Percentiles rank a stretch among this genome's conserved stretches.
Evolutionary conservation across 2,797 vertebrate species (phyloP).

Genomic region (Lacerta bilineata): DNA sequence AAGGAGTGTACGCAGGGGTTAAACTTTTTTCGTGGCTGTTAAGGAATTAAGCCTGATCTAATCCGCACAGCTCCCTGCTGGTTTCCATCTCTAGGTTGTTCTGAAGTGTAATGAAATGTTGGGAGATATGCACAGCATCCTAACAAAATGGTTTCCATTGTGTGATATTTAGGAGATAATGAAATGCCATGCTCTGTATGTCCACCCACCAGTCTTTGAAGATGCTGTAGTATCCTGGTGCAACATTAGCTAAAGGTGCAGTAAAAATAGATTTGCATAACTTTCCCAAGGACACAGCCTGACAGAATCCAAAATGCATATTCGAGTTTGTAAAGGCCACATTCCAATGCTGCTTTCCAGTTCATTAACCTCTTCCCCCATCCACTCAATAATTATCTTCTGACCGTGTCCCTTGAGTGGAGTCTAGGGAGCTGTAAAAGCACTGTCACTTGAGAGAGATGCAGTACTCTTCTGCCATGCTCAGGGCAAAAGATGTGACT

Average conservation of each 20-base stretch:
- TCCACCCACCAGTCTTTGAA: slow-evolving; percentile 6
- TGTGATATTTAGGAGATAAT: background rate
- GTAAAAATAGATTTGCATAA: slow-evolving; percentile 24
- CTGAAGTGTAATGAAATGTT: background rate
- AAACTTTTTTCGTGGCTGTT: background rate
- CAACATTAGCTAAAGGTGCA: slow-evolving; percentile 32
- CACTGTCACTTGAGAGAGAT: slow-evolving; percentile 42
- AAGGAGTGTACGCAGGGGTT: background rate
- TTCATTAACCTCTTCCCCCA: slow-evolving; percentile 65
- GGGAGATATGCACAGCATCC: background rate
- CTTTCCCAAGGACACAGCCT: slow-evolving; percentile 49
- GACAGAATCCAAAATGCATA: slow-evolving; percentile 23
- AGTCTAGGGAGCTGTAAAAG: slow-evolving; percentile 54
- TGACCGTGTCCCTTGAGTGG: slow-evolving; percentile 53
- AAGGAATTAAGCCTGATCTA: background rate
- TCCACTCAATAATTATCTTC: slow-evolving; percentile 62
- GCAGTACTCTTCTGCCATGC: background rate
- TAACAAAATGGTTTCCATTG: background rate
- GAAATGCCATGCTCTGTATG: background rate
- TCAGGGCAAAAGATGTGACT: background rate
- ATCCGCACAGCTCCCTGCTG: background rate
- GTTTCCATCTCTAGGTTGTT: background rate
- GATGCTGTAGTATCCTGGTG: slow-evolving; percentile 24
- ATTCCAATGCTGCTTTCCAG: slow-evolving; percentile 62
- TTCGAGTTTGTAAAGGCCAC: slow-evolving; percentile 44